Conservation (phyloP, 1,140 invertebrate species). For the Cepaea nemoralis region DNA sequence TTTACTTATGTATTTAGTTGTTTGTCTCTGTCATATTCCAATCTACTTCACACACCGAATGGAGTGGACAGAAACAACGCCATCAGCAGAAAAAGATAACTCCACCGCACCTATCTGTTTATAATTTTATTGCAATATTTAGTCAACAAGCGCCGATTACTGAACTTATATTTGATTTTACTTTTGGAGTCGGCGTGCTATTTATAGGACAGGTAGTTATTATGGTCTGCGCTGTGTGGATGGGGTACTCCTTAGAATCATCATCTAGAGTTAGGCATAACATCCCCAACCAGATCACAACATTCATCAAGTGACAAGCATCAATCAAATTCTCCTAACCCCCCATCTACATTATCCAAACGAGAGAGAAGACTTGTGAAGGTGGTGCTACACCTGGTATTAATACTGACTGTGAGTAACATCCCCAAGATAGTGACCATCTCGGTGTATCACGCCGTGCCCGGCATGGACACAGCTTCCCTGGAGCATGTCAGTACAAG, state of each 20-base stretch:
- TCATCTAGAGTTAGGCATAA: background rate
- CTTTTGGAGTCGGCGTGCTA: background rate
- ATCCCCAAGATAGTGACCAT: background rate
- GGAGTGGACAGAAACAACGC: background rate
- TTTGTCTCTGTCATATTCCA: background rate
- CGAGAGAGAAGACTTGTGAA: constrained; percentile 6
- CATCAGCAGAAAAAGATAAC: background rate
- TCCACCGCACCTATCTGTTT: background rate
- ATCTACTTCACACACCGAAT: background rate
- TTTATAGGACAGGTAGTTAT: background rate
- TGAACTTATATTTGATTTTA: background rate
- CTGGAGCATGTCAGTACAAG: background rate
- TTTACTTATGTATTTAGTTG: background rate
- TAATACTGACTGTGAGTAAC: background rate
- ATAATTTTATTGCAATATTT: background rate
- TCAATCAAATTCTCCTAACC: background rate
- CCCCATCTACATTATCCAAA: background rate
- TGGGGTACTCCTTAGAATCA: background rate
- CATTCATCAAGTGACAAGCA: background rate
- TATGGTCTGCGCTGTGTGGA: background rate
- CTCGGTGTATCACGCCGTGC: background rate
- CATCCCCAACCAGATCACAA: background rate
- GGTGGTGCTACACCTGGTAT: background rate
- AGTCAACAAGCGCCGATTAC: background rate
- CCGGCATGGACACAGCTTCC: background rate